These are phyloP conservation scores for Drosophila heteroneura DNA, from an alignment of 2,888 invertebrate species.

Conservation along the genomic window DNA sequence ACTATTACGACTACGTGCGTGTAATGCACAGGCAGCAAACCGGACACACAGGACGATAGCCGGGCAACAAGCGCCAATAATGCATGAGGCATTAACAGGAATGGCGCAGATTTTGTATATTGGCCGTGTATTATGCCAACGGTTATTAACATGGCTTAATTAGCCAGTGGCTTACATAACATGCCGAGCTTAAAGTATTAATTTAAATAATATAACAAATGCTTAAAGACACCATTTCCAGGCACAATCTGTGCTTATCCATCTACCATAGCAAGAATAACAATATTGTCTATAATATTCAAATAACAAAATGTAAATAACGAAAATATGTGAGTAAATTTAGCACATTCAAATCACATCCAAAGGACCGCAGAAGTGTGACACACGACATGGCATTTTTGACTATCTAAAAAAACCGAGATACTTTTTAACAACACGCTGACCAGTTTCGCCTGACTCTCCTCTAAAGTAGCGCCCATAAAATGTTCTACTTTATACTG, in stretches of 20 bases:
- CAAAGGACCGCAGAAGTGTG: slow-evolving; percentile 37
- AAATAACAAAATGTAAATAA: not conserved
- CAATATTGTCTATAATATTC: not conserved
- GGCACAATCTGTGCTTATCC: not conserved
- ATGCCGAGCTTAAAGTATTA: slow-evolving; percentile 54
- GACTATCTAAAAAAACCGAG: slow-evolving; percentile 42
- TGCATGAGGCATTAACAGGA: slow-evolving; percentile 64
- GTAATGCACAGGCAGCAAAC: slow-evolving; percentile 22
- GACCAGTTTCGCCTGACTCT: slow-evolving; percentile 9
- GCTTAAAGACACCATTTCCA: not conserved
- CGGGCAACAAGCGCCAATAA: slow-evolving; percentile 54
- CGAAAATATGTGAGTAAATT: no score
- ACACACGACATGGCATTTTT: slow-evolving; percentile 56
- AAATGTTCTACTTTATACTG: slow-evolving; percentile 41
- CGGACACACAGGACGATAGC: slow-evolving; percentile 19
- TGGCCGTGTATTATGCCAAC: slow-evolving; percentile 23
- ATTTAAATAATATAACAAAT: slow-evolving; percentile 9
- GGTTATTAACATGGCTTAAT: slow-evolving; percentile 76
- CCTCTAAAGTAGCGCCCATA: not conserved
- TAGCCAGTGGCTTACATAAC: slow-evolving; percentile 66
- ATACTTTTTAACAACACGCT: not conserved
- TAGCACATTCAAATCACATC: not conserved
- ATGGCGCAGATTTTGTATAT: slow-evolving; percentile 51
- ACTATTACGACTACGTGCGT: slow-evolving; percentile 45
- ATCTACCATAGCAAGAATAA: not conserved